These are phyloP conservation scores for Tiaroga cobitis DNA, from an alignment of 2,797 vertebrate species.

Conservation along the genomic window DNA sequence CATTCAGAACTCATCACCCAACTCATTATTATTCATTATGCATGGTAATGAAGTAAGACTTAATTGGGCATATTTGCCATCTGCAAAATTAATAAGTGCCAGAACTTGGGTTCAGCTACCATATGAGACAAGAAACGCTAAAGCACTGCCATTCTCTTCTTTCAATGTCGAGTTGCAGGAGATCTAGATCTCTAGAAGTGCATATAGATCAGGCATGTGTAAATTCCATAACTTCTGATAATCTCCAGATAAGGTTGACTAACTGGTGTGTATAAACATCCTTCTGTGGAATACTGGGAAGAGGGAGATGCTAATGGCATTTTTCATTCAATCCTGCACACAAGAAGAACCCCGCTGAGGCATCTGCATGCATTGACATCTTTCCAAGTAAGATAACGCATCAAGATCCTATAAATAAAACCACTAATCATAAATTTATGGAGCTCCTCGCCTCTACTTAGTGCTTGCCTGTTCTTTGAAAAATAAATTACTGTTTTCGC, in stretches of 20 bases:
- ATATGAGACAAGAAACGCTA: slow-evolving; percentile 6
- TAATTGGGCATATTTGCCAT: slow-evolving; percentile 31
- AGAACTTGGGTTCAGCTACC: slow-evolving; percentile 8
- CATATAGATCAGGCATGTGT: background rate
- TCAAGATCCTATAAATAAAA: slow-evolving; percentile 52
- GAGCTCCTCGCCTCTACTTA: slow-evolving; percentile 12
- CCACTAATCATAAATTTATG: slow-evolving; percentile 39
- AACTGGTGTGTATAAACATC: slow-evolving; percentile 23
- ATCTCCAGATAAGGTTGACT: slow-evolving; percentile 15
- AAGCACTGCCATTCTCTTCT: background rate
- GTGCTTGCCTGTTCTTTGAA: background rate
- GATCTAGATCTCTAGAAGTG: background rate
- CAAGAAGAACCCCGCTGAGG: background rate
- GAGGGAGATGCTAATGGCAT: slow-evolving; percentile 33
- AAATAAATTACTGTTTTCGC: background rate
- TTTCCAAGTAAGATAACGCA: slow-evolving; percentile 46
- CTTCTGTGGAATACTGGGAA: slow-evolving; percentile 28
- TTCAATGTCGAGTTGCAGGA: background rate
- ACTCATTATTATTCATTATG: slow-evolving; percentile 28
- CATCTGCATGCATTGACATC: background rate
- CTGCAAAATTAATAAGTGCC: slow-evolving; percentile 35
- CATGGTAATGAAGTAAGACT: slow-evolving; percentile 36
- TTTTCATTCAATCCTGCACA: slow-evolving; percentile 28
- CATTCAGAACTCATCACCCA: slow-evolving; percentile 28
- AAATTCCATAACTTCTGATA: background rate